These are phyloP conservation scores for Osmerus mordax DNA, from an alignment of 2,113 vertebrate genomes.

Conservation along the genomic window DNA sequence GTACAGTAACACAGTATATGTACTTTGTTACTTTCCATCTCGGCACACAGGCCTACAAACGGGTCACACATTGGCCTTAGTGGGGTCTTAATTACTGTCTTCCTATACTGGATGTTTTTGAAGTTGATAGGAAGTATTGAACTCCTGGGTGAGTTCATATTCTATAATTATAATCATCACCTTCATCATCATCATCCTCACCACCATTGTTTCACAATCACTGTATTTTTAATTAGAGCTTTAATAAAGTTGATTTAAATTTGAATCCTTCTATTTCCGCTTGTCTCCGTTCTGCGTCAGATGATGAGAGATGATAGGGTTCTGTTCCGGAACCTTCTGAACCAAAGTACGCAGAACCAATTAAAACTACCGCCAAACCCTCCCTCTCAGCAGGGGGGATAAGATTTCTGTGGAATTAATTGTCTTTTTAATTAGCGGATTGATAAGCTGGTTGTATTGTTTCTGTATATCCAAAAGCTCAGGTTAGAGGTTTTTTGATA, in stretches of 20 bases:
- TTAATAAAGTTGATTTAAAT: constrained; percentile 8
- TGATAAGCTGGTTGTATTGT: constrained; percentile 18
- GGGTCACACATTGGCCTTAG: no score
- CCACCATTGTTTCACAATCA: not conserved
- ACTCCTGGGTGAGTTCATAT: not conserved
- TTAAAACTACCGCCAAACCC: constrained; percentile 17
- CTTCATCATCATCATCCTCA: not conserved
- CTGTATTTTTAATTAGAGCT: constrained; percentile 27
- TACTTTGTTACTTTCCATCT: no score
- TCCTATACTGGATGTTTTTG: no score
- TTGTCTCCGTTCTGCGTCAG: not conserved
- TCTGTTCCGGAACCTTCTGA: constrained; percentile 12
- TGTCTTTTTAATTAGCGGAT: constrained; percentile 22
- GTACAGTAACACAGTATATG: no score
- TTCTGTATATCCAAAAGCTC: not conserved
- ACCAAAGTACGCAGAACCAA: constrained; percentile 17
- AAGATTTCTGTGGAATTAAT: constrained; percentile 34
- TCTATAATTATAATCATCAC: not conserved
- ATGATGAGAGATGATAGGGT: constrained; percentile 21
- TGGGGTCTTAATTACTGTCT: no score
- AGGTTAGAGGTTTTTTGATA: not conserved
- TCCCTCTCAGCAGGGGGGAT: not conserved
- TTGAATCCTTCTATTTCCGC: not conserved
- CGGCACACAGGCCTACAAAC: no score
- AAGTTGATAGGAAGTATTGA: not conserved